Evolutionary conservation across 2,113 vertebrate genomes (phyloP), one percentile per base, ranked within the genome.

Genomic region (Nanorana parkeri): DNA sequence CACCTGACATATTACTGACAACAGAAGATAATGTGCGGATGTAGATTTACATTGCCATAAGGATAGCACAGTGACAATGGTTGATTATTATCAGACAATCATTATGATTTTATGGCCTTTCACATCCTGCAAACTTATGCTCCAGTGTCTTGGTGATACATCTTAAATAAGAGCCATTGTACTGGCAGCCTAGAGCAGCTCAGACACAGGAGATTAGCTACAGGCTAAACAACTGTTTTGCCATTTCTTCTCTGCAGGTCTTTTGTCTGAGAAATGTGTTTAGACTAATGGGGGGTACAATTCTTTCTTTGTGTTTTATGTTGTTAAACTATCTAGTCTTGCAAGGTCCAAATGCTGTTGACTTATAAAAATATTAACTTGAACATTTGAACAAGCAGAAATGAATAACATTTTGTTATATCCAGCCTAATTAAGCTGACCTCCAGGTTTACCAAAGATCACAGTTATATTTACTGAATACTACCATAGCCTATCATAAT

Each of bases 1-100:
- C 55, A 24, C n/a, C 55, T 74, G 41, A 75, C 58, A 75, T 41
- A 61, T 61, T 75, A 56, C 54, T 74, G 10, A 56, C 71, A 60
- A 36, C 11, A 36, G 11, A 74, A 20, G 58, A 74, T 74, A 74
- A 60, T 23, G 26, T 36, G 71, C 0, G 72, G 10, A 74, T 74
- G 71, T 55, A 74, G 29, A 36, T 8, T 5, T 75, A 61, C 21
- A 75, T 41, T 41, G 20, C 17, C 29, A 61, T 75, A 17, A 60
- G 71, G 26, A 21, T 58, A 21, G 15, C 11, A 23, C 23, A 60
- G 21, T 75, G 11, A 75, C 55, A 75, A 75, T 60, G 56, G 21
- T 17, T 60, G 11, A 75, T 75, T 75, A 75, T 75, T 72, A 74
- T 17, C 54, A 74, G 20, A 74, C 20, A 19, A 13, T 28, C 13